Base-by-base conservation (phyloP, 2,797 vertebrate genomes). In the Chloroceryle amazona region DNA sequence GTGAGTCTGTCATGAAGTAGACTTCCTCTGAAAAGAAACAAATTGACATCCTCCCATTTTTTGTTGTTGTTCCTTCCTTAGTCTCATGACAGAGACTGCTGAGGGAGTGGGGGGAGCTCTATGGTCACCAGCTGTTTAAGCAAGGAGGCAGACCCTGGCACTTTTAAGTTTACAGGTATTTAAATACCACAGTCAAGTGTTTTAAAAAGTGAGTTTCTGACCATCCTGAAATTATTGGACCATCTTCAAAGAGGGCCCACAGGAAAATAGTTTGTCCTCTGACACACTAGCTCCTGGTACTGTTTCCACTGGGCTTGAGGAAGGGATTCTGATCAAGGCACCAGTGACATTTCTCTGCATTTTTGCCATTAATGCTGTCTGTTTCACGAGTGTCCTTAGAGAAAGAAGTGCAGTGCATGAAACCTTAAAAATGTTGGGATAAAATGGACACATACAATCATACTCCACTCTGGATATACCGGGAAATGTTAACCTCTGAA, bases 1-100 rank as follows among this genome's bases (percentile, higher is more conserved):
- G 11, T 83, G 82, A 97, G 76, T 93, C 85, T 94, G 67, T 81
- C 62, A 80, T 75, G 67, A 94, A 88, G 78, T 79, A 92, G 78
- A 84, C 62, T 92, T 96, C 70, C 54, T 94, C 82, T 88, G 82
- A 75, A 86, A 88, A 93, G 86, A 93, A 93, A 66, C 31, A 81
- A 91, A 86, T 86, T 82, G 51, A 47, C 55, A 78, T 90, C 35
- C 52, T 47, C 37, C 14, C 4, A 52, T 79, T 72, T 55, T 74
- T 61, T 44, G 54, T 55, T 89, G 66, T 79, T 92, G 17, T 63
- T 87, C 41, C 71, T 86, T 94, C 55, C 86, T 60, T 26, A 67
- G 35, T 42, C 54, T 89, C 65, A 55, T 61, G 63, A 80, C 19
- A 66, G 42, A 91, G 67, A 22, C 15, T 79, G 31, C 21, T 81